Base-by-base conservation (phyloP, 2,888 invertebrate genomes). In the Limnephilus auricula region DNA sequence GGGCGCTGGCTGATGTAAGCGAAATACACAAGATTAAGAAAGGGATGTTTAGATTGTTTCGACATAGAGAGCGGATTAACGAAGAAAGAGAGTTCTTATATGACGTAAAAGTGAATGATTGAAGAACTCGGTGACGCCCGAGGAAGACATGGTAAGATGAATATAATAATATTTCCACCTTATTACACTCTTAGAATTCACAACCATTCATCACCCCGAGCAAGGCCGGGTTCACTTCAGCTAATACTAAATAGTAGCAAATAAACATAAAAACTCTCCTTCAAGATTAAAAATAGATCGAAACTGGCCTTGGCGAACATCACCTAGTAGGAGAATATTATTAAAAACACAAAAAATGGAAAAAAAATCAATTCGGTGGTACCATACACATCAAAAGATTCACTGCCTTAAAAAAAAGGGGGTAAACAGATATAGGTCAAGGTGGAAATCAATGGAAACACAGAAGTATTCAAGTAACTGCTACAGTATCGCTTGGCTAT, bases 221-320 rank as follows among this genome's bases (percentile, higher is more conserved):
- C 40, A 40, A 13, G 1, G 40, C 40, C 40, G 40, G 40, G 0
- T 40, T 6, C 40, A 40, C 12, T 40, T 12, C 40, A 9, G 65
- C 65, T 25, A 65, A 6, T 25, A 65, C 5, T 25, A 65, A 65
- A 65, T 25, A 65, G 25, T 65, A 65, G 25, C 65, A 65, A 65
- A 65, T n/a, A 65, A 65, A 65, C 65, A 65, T 25, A 65, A 65
- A 65, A 65, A 65, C 9, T 65, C 65, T 65, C 65, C n/a, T 65
- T 65, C 65, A 65, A 65, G 65, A 65, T 65, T 65, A 65, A 65
- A 65, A 65, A 65, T 65, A 65, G 65, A 65, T 65, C 65, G 65
- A 65, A 25, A 9, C 65, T 65, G 65, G 65, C 65, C 65, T 65
- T n/a, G 65, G 65, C 65, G n/a, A 65, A 65, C 65, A 65, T n/a